These are phyloP conservation scores for Stomatorhinus ivindoensis DNA, from an alignment of 2,113 vertebrate genomes.

Conservation along the genomic window DNA sequence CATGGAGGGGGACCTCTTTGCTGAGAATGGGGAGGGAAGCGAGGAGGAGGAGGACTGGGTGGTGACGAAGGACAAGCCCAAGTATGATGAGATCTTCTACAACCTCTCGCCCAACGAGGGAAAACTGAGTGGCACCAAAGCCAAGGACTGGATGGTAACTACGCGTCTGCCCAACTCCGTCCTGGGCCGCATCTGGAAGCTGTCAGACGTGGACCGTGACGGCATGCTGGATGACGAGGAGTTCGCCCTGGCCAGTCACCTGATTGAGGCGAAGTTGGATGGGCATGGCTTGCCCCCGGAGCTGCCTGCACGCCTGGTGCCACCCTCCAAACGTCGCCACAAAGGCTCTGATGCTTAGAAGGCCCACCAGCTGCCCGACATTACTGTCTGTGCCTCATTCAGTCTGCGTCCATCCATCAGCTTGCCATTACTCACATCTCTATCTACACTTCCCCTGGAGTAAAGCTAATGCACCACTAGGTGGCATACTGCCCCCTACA, in stretches of 20 bases:
- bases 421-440: constrained; percentile 23
- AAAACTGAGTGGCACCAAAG: constrained; percentile 81
- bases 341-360: constrained; percentile 70
- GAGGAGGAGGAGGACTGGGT: constrained; percentile 76
- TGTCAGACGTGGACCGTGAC: constrained; percentile 83
- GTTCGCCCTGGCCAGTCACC: constrained; percentile 83
- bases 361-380: background rate
- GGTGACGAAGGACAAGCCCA: constrained; percentile 88
- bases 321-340: constrained; percentile 80
- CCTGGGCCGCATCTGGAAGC: constrained; percentile 87
- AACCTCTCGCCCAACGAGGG: constrained; percentile 79
- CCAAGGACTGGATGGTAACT: constrained; percentile 85
- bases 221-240: constrained; percentile 91
- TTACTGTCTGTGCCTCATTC: background rate
- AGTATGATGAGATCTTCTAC: constrained; percentile 92
- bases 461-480: background rate
- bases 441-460: background rate
- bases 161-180: constrained; percentile 86
- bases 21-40: constrained; percentile 44
- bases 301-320: constrained; percentile 75
- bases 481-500: background rate
- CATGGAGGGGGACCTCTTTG: constrained; percentile 64
- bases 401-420: constrained; percentile 17
- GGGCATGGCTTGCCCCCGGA: constrained; percentile 78
- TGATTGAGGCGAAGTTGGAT: constrained; percentile 86